Base-by-base conservation (phyloP, 2,797 vertebrate species). In the Neostethus bicornis region DNA sequence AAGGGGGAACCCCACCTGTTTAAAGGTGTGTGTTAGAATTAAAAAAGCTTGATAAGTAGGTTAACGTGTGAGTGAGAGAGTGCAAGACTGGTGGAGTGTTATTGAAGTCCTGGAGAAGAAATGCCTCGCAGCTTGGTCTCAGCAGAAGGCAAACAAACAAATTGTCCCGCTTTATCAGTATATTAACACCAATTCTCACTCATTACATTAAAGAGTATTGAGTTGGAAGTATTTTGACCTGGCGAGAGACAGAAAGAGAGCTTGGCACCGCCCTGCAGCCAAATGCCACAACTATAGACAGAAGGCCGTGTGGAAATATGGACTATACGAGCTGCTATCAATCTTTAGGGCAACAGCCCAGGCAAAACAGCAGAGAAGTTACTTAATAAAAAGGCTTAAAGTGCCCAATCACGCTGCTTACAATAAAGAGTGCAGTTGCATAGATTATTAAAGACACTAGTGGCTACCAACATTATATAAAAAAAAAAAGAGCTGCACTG, bases 181-280 rank as follows among this genome's bases (percentile, higher is more conserved):
- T 92, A 93, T 94, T 94, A 94, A 89, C 88, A 92, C 90, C 88
- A 92, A 94, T 93, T 94, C 90, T 83, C 85, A 81, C 88, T 90
- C 86, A 80, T 95, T 92, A 91, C 80, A 74, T 90, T 93, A 93
- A 91, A 84, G 83, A 84, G 58, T 85, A 87, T 83, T 78, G 93
- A 92, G 89, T 87, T 75, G 86, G 56, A 60, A 86, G 90, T 87
- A 85, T 84, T 90, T 87, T 72, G 81, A 79, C 74, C 82, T 76
- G 71, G 77, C 46, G 69, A 70, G 70, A 52, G 67, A 44, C 46
- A 20, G 45, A 29, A n/a, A 32, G 43, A 19, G 57, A 51, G 79
- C 75, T 83, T 89, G 87, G 88, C 87, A 87, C 75, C 80, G 73
- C 79, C 84, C 80, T 64, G 67, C 79, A 79, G 80, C 78, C 55